Conservation (phyloP, 2,888 invertebrate genomes). For the Tanypteryx hageni region DNA sequence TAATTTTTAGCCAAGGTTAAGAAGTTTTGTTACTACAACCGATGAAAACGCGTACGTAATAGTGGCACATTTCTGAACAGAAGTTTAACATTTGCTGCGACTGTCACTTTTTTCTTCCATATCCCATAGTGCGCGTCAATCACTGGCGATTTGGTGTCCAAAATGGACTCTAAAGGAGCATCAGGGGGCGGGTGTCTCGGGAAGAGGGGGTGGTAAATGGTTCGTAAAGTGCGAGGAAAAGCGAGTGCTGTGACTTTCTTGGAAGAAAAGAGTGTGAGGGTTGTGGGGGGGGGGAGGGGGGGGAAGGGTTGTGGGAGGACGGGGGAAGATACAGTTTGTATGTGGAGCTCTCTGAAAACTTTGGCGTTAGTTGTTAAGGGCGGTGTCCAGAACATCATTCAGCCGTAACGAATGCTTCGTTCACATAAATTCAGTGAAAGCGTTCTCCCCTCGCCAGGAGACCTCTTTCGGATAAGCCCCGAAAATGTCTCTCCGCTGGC, state of each 20-base stretch:
- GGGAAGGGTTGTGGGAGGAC: neutral
- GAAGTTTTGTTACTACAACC: too few species aligned
- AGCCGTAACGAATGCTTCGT: conserved; percentile 33
- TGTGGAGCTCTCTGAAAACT: conserved; percentile 5
- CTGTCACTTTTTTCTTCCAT: too few species aligned
- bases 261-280: neutral
- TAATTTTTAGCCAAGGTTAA: too few species aligned
- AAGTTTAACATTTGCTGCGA: too few species aligned
- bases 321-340: neutral
- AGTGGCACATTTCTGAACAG: too few species aligned
- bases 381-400: neutral
- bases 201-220: conserved; percentile 23
- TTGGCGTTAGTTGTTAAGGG: conserved; percentile 6
- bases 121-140: too few species aligned
- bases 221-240: neutral
- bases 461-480: neutral
- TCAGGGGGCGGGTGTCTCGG: neutral
- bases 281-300: neutral
- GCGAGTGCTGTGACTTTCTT: neutral
- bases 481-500: neutral
- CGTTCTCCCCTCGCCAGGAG: neutral
- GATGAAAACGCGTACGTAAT: too few species aligned
- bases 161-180: neutral
- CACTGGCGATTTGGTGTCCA: too few species aligned
- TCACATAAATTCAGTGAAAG: conserved; percentile 45